These are phyloP conservation scores for Diabrotica balteata DNA, from an alignment of 2,888 invertebrate genomes.

Conservation along the genomic window DNA sequence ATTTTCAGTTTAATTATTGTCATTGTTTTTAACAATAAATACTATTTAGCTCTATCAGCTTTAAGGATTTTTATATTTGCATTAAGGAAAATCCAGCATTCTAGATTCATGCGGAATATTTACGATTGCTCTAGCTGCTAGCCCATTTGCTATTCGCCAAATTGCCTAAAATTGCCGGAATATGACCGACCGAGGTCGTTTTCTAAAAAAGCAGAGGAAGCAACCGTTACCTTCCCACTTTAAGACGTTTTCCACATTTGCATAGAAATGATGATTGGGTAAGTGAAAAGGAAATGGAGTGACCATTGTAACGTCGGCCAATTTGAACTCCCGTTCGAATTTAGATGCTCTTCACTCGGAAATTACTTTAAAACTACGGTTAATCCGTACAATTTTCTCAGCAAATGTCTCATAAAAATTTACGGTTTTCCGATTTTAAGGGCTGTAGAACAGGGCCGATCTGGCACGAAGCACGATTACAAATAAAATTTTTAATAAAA, in stretches of 20 bases:
- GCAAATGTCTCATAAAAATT: slow-evolving; percentile 55
- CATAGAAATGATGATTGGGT: slow-evolving; percentile 26
- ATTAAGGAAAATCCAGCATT: no score
- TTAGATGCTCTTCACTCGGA: slow-evolving; percentile 35
- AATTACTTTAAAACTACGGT: slow-evolving; percentile 49
- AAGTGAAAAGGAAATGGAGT: slow-evolving; percentile 52
- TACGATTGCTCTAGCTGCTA: no score
- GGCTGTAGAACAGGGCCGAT: slow-evolving; percentile 22
- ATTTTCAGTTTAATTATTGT: no score
- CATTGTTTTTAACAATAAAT: no score
- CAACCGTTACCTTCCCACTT: slow-evolving; percentile 6
- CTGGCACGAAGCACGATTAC: no score
- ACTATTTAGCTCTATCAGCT: no score
- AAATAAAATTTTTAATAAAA: no score
- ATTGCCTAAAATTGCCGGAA: not conserved
- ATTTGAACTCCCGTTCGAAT: slow-evolving; percentile 21
- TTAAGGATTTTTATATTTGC: no score
- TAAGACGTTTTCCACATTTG: slow-evolving; percentile 8
- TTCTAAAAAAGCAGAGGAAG: not conserved
- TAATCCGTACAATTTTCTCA: slow-evolving; percentile 55
- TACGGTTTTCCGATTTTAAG: slow-evolving; percentile 53
- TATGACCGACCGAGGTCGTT: not conserved
- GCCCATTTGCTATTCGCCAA: no score
- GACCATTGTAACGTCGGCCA: slow-evolving; percentile 51
- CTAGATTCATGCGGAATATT: no score